These are phyloP conservation scores for Calliphora vicina DNA, from an alignment of 1,140 invertebrate genomes.

Conservation along the genomic window DNA sequence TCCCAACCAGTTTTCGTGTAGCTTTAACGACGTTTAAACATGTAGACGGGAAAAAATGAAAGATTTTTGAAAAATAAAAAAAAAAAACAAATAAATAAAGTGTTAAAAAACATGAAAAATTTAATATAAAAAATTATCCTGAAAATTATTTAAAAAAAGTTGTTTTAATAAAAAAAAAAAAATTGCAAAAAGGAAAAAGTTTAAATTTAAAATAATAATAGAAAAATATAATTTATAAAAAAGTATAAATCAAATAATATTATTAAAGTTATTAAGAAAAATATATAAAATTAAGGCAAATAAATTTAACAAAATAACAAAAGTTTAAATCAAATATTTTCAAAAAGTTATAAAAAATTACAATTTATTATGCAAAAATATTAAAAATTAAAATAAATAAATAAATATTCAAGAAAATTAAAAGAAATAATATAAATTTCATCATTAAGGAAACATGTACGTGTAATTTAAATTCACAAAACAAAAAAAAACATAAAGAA, in stretches of 20 bases:
- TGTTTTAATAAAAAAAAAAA: no score
- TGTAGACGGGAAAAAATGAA: slow-evolving; percentile 44
- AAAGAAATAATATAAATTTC: no score
- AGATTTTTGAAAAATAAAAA: background rate
- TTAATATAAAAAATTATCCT: background rate
- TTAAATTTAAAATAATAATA: background rate
- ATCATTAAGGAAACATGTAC: no score
- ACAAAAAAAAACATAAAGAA: no score
- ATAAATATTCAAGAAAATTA: no score
- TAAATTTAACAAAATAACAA: background rate
- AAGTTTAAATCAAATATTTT: background rate
- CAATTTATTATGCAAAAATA: no score
- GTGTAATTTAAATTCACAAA: no score
- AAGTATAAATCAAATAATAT: background rate
- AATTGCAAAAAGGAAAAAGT: background rate
- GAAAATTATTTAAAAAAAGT: background rate
- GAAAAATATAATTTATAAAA: background rate
- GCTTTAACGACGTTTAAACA: slow-evolving; percentile 60
- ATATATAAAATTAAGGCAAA: background rate
- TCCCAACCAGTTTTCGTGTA: slow-evolving; percentile 58
- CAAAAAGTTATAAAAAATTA: no score
- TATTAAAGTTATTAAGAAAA: background rate
- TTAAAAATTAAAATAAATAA: no score
- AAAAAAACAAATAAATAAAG: slow-evolving; percentile 25
- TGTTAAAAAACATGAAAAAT: background rate